Conservation (phyloP, 1,140 invertebrate species). For the Drosophila triauraria region DNA sequence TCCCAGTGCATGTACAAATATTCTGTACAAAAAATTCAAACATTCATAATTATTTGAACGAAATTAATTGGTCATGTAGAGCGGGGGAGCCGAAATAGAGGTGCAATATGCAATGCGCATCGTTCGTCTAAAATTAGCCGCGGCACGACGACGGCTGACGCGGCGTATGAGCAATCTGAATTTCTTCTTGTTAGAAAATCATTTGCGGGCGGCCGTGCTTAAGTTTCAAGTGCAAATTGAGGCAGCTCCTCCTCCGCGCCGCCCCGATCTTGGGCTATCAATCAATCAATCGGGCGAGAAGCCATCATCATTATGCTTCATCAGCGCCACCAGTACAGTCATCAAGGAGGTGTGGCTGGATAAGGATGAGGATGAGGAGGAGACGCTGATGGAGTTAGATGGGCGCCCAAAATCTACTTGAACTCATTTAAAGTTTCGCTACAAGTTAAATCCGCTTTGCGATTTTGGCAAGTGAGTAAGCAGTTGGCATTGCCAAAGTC, state of each 20-base stretch:
- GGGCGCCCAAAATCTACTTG: slow-evolving; percentile 63
- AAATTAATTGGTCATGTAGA: slow-evolving; percentile 67
- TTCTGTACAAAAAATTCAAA: slow-evolving; percentile 20
- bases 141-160: slow-evolving; percentile 42
- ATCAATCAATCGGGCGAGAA: slow-evolving; percentile 63
- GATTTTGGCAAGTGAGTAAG: slow-evolving; percentile 63
- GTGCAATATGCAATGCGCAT: slow-evolving; percentile 23
- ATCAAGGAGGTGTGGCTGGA: slow-evolving; percentile 46
- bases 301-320: slow-evolving; percentile 78
- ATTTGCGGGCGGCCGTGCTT: slow-evolving; percentile 18
- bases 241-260: neutral
- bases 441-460: slow-evolving; percentile 77
- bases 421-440: slow-evolving; percentile 79
- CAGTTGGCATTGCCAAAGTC: slow-evolving; percentile 68
- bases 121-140: slow-evolving; percentile 46
- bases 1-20: slow-evolving; percentile 14
- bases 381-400: neutral
- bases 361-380: neutral
- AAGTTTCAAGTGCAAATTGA: slow-evolving; percentile 63
- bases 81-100: slow-evolving; percentile 1
- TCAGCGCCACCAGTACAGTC: slow-evolving; percentile 34
- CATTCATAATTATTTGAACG: slow-evolving; percentile 46
- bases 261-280: slow-evolving; percentile 42
- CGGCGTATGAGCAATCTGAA: slow-evolving; percentile 71
- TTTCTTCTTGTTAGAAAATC: slow-evolving; percentile 31